A percentile compares a stretch with the other conserved stretches of the same genome.
Conservation (phyloP, 1,140 invertebrate genomes). For the Hyles euphorbiae region DNA sequence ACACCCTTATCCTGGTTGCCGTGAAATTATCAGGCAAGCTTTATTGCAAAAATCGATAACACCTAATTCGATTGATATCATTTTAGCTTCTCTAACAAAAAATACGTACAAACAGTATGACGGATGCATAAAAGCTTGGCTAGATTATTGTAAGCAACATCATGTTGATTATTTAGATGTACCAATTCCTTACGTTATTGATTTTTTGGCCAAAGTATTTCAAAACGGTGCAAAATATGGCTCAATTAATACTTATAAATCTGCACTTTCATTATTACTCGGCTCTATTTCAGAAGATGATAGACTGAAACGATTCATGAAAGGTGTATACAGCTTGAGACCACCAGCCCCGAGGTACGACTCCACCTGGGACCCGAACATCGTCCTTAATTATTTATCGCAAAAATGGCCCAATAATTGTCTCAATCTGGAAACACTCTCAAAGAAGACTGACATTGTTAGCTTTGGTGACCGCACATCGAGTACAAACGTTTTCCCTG, state of each 20-base stretch:
- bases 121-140: slow-evolving; percentile 15
- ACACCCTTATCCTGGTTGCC: slow-evolving; percentile 9
- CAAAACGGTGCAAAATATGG: slow-evolving; percentile 7
- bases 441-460: slow-evolving; percentile 19
- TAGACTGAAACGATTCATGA: slow-evolving; percentile 25
- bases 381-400: slow-evolving; percentile 12
- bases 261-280: slow-evolving; percentile 13
- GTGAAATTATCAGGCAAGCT: slow-evolving; percentile 28
- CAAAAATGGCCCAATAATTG: slow-evolving; percentile 18
- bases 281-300: slow-evolving; percentile 3
- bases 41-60: slow-evolving; percentile 17
- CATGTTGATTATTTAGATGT: not conserved
- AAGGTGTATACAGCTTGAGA: slow-evolving; percentile 26
- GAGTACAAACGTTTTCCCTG: slow-evolving; percentile 27
- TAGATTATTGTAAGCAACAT: slow-evolving; percentile 8
- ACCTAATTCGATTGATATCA: slow-evolving; percentile 18
- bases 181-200: not conserved
- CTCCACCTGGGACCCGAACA: slow-evolving; percentile 10
- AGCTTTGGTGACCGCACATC: slow-evolving; percentile 29
- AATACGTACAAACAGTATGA: slow-evolving; percentile 42
- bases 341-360: slow-evolving; percentile 29
- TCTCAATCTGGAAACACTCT: slow-evolving; percentile 7
- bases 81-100: slow-evolving; percentile 24
- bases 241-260: slow-evolving; percentile 11
- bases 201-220: not conserved